These are phyloP conservation scores for Formica exsecta DNA, from an alignment of 1,140 invertebrate species.

Conservation along the genomic window DNA sequence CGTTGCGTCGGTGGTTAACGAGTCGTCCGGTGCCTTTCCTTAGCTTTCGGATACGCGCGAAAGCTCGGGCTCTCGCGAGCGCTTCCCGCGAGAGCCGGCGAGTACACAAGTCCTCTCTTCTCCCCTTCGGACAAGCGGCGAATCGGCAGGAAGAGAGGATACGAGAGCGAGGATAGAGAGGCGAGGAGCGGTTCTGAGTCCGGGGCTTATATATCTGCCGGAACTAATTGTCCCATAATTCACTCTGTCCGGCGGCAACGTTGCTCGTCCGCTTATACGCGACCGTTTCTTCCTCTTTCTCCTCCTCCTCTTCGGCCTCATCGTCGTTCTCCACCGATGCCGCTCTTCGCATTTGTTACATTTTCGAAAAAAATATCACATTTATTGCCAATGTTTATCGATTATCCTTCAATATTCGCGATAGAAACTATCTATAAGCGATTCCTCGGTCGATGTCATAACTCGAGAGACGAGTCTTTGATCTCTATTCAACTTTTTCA, in stretches of 20 bases:
- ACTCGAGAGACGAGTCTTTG: not conserved
- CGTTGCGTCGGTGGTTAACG: conserved; percentile 76
- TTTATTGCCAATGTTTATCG: not conserved
- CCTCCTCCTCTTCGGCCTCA: conserved; percentile 56
- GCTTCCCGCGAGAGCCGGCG: conserved; percentile 45
- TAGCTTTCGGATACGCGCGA: conserved; percentile 67
- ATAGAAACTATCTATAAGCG: not conserved
- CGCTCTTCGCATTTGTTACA: conserved; percentile 33
- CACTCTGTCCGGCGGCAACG: conserved; percentile 76
- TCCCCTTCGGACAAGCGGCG: conserved; percentile 2
- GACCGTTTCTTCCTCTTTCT: conserved; percentile 69
- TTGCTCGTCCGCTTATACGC: conserved; percentile 77
- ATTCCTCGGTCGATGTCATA: not conserved
- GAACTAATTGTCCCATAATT: conserved; percentile 83
- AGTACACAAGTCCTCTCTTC: conserved; percentile 5
- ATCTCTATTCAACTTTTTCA: not conserved
- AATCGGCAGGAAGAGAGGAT: conserved; percentile 55
- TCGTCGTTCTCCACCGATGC: conserved; percentile 38
- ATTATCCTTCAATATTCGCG: not conserved
- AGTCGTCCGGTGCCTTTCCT: conserved; percentile 75
- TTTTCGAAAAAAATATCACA: not conserved
- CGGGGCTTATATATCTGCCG: conserved; percentile 81
- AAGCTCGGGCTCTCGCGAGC: conserved; percentile 46
- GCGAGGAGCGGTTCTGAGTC: conserved; percentile 69
- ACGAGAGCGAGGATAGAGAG: conserved; percentile 47